These are phyloP conservation scores for Parazoanthus swiftii DNA, from an alignment of 92 coral and sea anemone genomes.

Conservation along the genomic window DNA sequence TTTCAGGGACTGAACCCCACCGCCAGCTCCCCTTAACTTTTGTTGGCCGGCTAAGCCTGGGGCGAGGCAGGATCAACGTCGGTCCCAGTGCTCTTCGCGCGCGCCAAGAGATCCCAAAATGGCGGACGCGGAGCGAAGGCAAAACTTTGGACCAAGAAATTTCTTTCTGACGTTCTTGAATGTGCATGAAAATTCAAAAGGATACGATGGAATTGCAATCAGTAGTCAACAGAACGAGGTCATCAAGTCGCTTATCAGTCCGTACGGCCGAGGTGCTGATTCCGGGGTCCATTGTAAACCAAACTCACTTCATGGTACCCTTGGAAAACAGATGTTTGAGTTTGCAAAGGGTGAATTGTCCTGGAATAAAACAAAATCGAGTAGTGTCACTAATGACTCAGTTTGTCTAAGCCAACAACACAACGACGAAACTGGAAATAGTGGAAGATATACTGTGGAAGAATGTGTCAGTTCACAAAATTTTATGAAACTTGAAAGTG, in stretches of 20 bases:
- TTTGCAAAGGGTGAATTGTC: neutral
- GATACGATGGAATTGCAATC: constrained; percentile 24
- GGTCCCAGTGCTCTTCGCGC: too few species aligned
- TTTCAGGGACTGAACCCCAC: too few species aligned
- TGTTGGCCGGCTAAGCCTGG: too few species aligned
- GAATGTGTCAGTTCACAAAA: neutral
- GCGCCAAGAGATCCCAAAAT: neutral
- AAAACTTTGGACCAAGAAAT: neutral
- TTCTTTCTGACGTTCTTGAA: constrained; percentile 13
- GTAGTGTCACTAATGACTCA: neutral
- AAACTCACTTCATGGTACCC: neutral
- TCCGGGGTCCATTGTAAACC: neutral
- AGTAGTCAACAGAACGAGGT: neutral
- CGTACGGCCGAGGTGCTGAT: neutral
- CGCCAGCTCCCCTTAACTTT: too few species aligned
- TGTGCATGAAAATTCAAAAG: constrained; percentile 20
- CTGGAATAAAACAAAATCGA: neutral
- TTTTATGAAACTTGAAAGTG: neutral
- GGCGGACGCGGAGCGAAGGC: neutral
- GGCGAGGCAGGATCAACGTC: too few species aligned
- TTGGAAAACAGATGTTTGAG: constrained; percentile 13
- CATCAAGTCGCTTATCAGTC: constrained; percentile 17
- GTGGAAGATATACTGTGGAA: neutral
- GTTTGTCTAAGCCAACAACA: neutral
- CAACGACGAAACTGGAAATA: neutral